Percentiles rank a stretch among this genome's conserved stretches.
These are phyloP conservation scores for Cirrhinus molitorella DNA, from an alignment of 2,797 vertebrate genomes.

Conservation along the genomic window DNA sequence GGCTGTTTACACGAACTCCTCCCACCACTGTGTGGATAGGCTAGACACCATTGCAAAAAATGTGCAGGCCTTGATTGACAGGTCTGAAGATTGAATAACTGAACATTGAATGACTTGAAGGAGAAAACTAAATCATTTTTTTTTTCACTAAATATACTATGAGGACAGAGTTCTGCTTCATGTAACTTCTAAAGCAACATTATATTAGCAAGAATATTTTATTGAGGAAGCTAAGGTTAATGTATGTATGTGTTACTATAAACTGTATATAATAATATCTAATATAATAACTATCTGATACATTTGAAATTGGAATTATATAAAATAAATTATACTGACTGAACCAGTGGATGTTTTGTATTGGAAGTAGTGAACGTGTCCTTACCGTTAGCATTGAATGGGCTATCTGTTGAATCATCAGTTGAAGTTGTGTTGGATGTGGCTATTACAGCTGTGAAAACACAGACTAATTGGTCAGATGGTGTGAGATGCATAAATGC, in stretches of 20 bases:
- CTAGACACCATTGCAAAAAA: background rate
- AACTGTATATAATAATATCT: background rate
- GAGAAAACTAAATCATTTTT: background rate
- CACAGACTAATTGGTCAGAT: slow-evolving; percentile 14
- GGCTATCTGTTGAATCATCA: background rate
- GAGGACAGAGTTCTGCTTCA: background rate
- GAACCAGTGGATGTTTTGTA: background rate
- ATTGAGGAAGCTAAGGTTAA: background rate
- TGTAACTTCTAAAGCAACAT: background rate
- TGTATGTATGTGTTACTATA: background rate
- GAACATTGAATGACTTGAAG: background rate
- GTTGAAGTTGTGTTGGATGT: background rate
- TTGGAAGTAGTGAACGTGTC: background rate
- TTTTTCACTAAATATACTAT: background rate
- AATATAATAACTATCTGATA: background rate
- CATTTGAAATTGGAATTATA: background rate
- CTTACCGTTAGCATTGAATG: slow-evolving; percentile 7
- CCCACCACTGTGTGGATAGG: background rate
- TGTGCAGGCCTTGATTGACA: background rate
- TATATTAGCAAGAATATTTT: background rate
- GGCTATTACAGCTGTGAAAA: slow-evolving; percentile 32
- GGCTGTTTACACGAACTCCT: background rate
- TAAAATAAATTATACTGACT: background rate
- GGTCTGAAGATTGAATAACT: background rate
- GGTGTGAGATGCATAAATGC: background rate